These are phyloP conservation scores for Peromyscus californicus DNA, from an alignment of 2,113 vertebrate genomes.

Conservation along the genomic window DNA sequence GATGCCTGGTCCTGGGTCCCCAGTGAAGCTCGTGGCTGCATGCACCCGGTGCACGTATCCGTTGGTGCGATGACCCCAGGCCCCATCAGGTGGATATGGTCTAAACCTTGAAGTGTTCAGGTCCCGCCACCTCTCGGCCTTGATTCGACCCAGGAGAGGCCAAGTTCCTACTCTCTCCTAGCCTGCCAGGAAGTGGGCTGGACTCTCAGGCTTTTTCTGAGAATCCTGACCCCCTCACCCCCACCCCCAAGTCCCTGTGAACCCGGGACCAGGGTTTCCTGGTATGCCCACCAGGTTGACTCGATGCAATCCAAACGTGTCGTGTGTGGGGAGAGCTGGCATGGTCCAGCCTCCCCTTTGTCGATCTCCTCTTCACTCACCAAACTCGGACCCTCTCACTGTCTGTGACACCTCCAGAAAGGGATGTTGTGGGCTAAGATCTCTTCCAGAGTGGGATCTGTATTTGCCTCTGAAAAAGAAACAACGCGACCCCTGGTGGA, in stretches of 20 bases:
- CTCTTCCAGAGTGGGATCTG: not conserved
- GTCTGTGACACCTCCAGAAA: not conserved
- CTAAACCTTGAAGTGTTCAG: not conserved
- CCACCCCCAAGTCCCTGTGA: rapidly evolving
- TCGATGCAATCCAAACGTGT: not conserved
- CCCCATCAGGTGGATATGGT: not conserved
- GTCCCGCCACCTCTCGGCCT: not conserved
- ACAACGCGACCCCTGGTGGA: conserved; percentile 87
- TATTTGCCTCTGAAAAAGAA: conserved; percentile 74
- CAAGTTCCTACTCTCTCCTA: not conserved
- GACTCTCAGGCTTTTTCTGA: not conserved
- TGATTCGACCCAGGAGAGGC: rapidly evolving
- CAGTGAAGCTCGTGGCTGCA: not conserved
- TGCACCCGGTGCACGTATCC: rapidly evolving
- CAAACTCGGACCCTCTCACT: rapidly evolving
- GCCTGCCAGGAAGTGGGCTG: not conserved
- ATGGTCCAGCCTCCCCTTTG: not conserved
- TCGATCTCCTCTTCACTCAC: rapidly evolving
- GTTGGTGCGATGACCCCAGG: not conserved
- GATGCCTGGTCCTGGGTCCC: not conserved
- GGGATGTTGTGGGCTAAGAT: not conserved
- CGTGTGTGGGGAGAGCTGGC: not conserved
- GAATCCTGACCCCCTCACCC: not conserved
- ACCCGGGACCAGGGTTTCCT: not conserved
- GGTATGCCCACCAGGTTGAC: not conserved